A percentile compares a stretch with the other conserved stretches of the same genome.
Evolutionary conservation across 2,888 invertebrate species (phyloP).

Genomic region (Cistogaster globosa): DNA sequence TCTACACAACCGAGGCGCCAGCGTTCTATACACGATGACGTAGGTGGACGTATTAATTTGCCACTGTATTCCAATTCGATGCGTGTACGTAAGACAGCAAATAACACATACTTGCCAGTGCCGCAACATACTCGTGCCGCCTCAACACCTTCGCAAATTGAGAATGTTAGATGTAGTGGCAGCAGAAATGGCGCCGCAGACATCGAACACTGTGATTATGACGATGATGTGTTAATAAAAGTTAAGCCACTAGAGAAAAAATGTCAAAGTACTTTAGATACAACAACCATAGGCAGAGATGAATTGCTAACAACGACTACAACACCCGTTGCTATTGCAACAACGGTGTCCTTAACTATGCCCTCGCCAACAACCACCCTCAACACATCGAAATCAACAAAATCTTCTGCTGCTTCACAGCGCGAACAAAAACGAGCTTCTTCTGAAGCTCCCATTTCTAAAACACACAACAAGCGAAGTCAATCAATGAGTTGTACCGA

Average conservation of each 20-base stretch:
- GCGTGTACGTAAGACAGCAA: slow-evolving; percentile 79
- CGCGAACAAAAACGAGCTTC: slow-evolving; percentile 79
- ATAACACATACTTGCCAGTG: slow-evolving; percentile 79
- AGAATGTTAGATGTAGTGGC: slow-evolving; percentile 75
- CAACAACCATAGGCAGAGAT: slow-evolving; percentile 66
- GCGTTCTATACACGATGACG: slow-evolving; percentile 73
- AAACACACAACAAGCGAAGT: slow-evolving; percentile 80
- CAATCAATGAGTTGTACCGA: slow-evolving; percentile 79
- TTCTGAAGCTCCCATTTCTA: slow-evolving; percentile 78
- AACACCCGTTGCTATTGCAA: slow-evolving; percentile 41
- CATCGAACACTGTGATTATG: slow-evolving; percentile 61
- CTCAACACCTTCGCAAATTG: slow-evolving; percentile 82
- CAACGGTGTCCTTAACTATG: slow-evolving; percentile 29
- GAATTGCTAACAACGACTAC: slow-evolving; percentile 66
- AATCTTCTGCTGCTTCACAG: slow-evolving; percentile 60
- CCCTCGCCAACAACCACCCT: slow-evolving; percentile 69
- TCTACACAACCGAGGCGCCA: slow-evolving; percentile 75
- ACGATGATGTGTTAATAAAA: slow-evolving; percentile 71
- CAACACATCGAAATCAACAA: slow-evolving; percentile 33
- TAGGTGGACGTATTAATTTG: slow-evolving; percentile 72
- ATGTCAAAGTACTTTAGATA: slow-evolving; percentile 77
- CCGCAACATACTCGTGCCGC: slow-evolving; percentile 82
- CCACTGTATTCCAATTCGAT: slow-evolving; percentile 81
- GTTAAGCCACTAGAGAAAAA: slow-evolving; percentile 76
- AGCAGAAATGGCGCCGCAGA: slow-evolving; percentile 65